Evolutionary conservation across 2,888 invertebrate species (phyloP).

Genomic region (Brachyptera putata): DNA sequence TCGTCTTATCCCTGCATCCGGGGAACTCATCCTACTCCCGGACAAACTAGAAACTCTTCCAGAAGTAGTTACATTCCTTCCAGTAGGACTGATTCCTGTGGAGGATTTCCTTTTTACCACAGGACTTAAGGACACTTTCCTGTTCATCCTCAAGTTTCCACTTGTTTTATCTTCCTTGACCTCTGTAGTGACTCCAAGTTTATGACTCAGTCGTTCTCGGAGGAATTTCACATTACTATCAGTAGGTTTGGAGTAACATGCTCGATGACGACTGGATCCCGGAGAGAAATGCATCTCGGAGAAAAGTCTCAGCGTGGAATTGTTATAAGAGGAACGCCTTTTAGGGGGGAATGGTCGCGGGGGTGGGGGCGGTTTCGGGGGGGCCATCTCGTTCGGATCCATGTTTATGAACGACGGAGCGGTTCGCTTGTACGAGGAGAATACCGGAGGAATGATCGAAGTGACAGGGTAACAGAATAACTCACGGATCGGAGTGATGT

Average conservation of each 20-base stretch:
- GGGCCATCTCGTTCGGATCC: constrained; percentile 44
- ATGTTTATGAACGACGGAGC: constrained; percentile 47
- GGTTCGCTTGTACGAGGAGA: constrained; percentile 57
- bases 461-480: constrained; percentile 58
- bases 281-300: constrained; percentile 47
- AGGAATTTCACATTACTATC: constrained; percentile 57
- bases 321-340: constrained; percentile 70
- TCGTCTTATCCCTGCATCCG: constrained; percentile 32
- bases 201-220: constrained; percentile 58
- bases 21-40: constrained; percentile 36
- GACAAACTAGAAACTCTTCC: constrained; percentile 38
- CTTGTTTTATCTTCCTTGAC: constrained; percentile 34
- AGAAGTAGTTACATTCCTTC: neutral
- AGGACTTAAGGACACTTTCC: constrained; percentile 32
- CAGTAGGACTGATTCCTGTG: neutral
- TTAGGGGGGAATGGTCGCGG: constrained; percentile 69
- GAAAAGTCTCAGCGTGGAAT: constrained; percentile 62
- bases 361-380: constrained; percentile 38
- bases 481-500: constrained; percentile 50
- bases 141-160: constrained; percentile 24
- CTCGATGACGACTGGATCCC: constrained; percentile 47
- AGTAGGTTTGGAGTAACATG: constrained; percentile 52
- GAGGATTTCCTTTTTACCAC: neutral
- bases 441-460: constrained; percentile 49
- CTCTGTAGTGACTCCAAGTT: constrained; percentile 45